Evolutionary conservation across 2,797 vertebrate species (phyloP), one percentile per base, ranked within the genome.

Genomic region (Molossus alvarezi): DNA sequence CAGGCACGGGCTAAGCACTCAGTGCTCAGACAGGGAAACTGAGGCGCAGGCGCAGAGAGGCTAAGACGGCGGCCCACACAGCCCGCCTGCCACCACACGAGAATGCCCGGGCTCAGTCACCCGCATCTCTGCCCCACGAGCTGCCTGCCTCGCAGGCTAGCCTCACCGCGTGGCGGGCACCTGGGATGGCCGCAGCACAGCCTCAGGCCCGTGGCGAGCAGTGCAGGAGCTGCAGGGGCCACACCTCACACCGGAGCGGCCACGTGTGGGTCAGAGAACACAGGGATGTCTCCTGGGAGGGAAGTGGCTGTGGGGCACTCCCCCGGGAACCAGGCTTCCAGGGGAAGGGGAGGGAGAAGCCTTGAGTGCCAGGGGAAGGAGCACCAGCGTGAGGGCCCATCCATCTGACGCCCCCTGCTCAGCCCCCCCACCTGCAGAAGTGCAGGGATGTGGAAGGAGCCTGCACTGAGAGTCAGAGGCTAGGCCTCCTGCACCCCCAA

Each of bases 31-130:
- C 0, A 60, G 90, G 83, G 80, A 18, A 7, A 41, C 13, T 1
- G 73, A 82, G 71, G 57, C 45, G 53, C 45, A 76, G n/a, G 57
- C 45, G 53, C 45, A 76, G n/a, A 45, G n/a, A 27, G 13, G 76
- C 88, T 11, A 0, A 10, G 18, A 9, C 0, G 5, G 25, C 1
- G 13, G 4, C 21, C 23, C 53, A 2, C 6, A 1, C 27, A 33
- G 33, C n/a, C 51, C 64, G 6, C 48, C 79, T 37, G 0, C 48
- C 60, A n/a, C 20, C 41, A 84, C 14, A 4, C 1, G 1, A 0
- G 6, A 13, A 18, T 0, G 1, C 33, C 41, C 1, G 23, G 6
- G 17, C 55, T 37, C 17, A 0, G 82, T 9, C 15, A 13, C 1
- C 21, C 17, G 6, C 0, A 0, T 33, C 89, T n/a, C 45, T 55